Conservation (phyloP, 2,888 invertebrate species). For the Sarcophaga variegata region DNA sequence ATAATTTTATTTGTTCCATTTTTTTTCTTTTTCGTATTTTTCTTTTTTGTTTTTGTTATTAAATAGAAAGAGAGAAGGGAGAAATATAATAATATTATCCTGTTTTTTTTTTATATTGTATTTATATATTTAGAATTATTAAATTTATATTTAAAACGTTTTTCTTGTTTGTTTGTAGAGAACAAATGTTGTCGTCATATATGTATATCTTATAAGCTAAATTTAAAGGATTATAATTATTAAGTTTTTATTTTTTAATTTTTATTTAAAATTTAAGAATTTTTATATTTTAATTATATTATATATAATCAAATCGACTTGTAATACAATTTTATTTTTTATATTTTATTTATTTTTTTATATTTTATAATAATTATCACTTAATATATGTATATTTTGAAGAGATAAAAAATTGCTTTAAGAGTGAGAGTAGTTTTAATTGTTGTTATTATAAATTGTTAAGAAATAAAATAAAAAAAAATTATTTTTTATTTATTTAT, state of each 20-base stretch:
- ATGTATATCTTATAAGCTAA: constrained; percentile 42
- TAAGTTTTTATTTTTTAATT: constrained; percentile 31
- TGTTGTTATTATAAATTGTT: constrained; percentile 7
- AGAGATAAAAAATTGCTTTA: constrained; percentile 65
- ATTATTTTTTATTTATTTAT: too few relatives aligned
- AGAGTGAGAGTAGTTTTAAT: constrained; percentile 65
- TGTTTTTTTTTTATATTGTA: constrained; percentile 22
- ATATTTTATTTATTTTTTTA: too few relatives aligned
- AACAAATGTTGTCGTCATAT: constrained; percentile 67
- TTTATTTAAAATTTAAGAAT: constrained; percentile 56
- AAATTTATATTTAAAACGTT: constrained; percentile 42
- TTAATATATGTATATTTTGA: constrained; percentile 46
- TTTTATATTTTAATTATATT: constrained; percentile 51
- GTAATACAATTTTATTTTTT: constrained; percentile 24
- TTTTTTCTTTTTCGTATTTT: constrained; percentile 27
- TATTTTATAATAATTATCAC: constrained; percentile 58
- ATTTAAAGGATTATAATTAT: constrained; percentile 44
- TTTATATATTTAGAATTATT: constrained; percentile 46
- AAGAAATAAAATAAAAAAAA: too few relatives aligned
- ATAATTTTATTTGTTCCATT: constrained; percentile 22
- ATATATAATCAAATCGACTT: constrained; percentile 51
- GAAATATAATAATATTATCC: constrained; percentile 30
- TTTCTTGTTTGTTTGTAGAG: constrained; percentile 72
- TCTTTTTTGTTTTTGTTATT: constrained; percentile 9
- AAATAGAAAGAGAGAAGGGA: constrained; percentile 25